Evolutionary conservation across 1,140 invertebrate species (phyloP), one percentile per base, ranked within the genome.

Genomic region (Trichonephila inaurata): DNA sequence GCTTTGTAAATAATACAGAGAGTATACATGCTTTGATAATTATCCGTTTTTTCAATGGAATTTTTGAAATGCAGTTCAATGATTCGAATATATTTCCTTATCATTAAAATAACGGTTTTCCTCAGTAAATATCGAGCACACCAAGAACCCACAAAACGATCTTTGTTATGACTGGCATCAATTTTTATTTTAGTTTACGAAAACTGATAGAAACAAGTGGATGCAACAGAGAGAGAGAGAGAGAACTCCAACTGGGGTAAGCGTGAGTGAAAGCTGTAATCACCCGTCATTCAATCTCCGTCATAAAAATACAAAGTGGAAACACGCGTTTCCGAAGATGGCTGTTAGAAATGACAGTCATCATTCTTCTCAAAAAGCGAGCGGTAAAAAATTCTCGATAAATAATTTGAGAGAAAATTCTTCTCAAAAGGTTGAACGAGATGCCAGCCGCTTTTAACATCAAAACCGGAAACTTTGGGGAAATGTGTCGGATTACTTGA

Each of bases 251-350:
- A 69, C 12, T 0, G n/a, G 21, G 33, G 33, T 24, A 69, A 24
- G n/a, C n/a, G 66, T n/a, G 66, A 69, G 66, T 69, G 66, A 69
- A 69, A 69, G 21, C n/a, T 69, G 66, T 69, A 69, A 69, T 69
- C 66, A 69, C 24, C 24, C 24, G 66, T 69, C 66, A 24, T 12
- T 69, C 66, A 69, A 69, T 28, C n/a, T 24, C 66, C 24, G 14
- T 24, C 66, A 69, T 24, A 24, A 24, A 28, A 69, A 8, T 28
- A 12, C 12, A 69, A 69, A 69, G 8, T 24, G n/a, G 14, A 69
- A 69, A 69, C 66, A 69, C 12, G 66, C 1, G n/a, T 14, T 69
- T 69, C 24, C 12, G 66, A 69, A 69, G 66, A 69, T 69, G 66
- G 51, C 24, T 69, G 66, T 69, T 24, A 69, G n/a, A 69, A 69